Percentiles rank a stretch among this genome's conserved stretches.
Evolutionary conservation across 2,113 vertebrate species (phyloP).

Genomic region (Trematocara unimaculatum): DNA sequence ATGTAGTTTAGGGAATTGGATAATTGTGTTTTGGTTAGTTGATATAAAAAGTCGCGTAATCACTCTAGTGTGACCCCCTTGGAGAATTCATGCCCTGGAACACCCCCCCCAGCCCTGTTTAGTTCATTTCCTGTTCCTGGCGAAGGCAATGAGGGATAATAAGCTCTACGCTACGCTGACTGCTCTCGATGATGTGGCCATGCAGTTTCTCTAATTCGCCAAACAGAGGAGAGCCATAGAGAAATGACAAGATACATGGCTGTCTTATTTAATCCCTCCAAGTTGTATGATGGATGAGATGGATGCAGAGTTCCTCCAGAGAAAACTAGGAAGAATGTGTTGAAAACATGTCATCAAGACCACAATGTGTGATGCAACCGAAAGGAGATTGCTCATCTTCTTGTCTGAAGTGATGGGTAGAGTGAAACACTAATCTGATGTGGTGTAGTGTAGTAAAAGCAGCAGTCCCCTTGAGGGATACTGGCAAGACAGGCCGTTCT

Average conservation of each 20-base stretch:
- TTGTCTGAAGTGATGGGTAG: conserved; percentile 23
- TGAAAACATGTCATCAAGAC: conserved; percentile 41
- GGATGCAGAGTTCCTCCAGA: background rate
- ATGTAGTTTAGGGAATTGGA: conserved; percentile 40
- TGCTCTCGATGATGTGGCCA: conserved; percentile 44
- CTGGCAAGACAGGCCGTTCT: conserved; percentile 13
- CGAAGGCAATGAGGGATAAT: conserved; percentile 64
- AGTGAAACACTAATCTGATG: conserved; percentile 1
- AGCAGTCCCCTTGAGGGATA: conserved; percentile 7
- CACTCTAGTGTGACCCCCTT: conserved; percentile 35
- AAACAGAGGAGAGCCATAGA: conserved; percentile 9
- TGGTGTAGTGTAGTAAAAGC: conserved; percentile 21
- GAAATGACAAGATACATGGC: background rate
- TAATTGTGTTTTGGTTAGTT: conserved; percentile 63
- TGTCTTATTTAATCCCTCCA: background rate
- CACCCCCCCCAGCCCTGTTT: conserved; percentile 42
- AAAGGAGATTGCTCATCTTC: conserved; percentile 22
- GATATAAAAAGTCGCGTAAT: conserved; percentile 50
- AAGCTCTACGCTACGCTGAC: conserved; percentile 35
- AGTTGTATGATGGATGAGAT: background rate
- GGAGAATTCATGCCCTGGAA: conserved; percentile 40
- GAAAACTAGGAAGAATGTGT: background rate
- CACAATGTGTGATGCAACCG: background rate
- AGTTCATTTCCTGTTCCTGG: conserved; percentile 70
- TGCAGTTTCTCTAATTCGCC: conserved; percentile 26